Evolutionary conservation across 1,140 invertebrate species (phyloP), one percentile per base, ranked within the genome.

Genomic region (Hormaphis cornu): DNA sequence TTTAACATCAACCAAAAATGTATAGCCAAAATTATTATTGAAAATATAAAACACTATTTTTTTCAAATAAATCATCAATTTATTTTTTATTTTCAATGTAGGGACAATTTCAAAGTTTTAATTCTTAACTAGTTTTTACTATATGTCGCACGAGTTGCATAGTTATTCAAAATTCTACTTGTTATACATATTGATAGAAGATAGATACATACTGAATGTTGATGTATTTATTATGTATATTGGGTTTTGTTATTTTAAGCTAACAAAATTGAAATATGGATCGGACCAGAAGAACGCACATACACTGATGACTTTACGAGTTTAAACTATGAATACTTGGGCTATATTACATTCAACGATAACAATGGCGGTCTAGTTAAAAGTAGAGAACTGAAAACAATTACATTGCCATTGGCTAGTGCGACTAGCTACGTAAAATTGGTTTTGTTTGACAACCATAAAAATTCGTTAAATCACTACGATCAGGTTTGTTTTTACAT

Each of bases 381-480:
- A 78, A 90, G 89, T 30, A 80, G 91, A 50, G 91, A 95, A 77
- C 80, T 94, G 1, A 91, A 93, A 79, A 91, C 89, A 46, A 89
- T 91, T 9, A 86, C 88, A 48, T 85, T 93, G 16, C 84, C 87
- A 73, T 80, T 54, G 6, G 35, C 69, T 5, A 72, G 54, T 48
- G 59, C 89, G 70, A 89, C 88, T 8, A 83, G 87, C 30, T 94
- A 89, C 77, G 80, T 97, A 1, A 94, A 94, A 77, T 79, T 97
- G 9, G 83, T 89, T 63, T 81, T 97, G 5, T 87, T 90, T 69
- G 87, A 87, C 75, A 91, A 93, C 73, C 88, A 93, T 77, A 77
- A 79, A 61, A 91, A 90, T 76, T 80, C 82, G 69, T 81, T 86
- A 74, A 90, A 90, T 80, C 79, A 83, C 71, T 86, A 85, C 74